Evolutionary conservation across 2,797 vertebrate genomes (phyloP).

Genomic region (Coilia nasus): DNA sequence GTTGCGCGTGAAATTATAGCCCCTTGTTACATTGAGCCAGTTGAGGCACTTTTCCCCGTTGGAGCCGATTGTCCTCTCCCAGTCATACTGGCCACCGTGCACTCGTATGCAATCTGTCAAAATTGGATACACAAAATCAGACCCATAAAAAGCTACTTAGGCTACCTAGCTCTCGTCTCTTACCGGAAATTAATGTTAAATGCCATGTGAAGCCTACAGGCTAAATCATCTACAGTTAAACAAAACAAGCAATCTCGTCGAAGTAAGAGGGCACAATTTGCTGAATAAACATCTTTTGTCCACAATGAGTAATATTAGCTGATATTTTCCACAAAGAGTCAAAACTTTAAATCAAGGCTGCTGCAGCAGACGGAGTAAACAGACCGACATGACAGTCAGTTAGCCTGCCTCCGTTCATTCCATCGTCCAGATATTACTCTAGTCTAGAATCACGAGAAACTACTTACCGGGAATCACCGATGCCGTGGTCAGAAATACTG

Average conservation of each 20-base stretch:
- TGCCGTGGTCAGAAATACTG: neutral
- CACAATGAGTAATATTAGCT: neutral
- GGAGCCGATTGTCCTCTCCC: constrained; percentile 1
- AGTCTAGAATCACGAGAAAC: neutral
- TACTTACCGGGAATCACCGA: constrained; percentile 8
- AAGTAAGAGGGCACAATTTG: neutral
- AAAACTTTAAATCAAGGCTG: neutral
- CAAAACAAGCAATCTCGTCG: neutral
- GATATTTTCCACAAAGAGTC: neutral
- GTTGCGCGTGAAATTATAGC: constrained; percentile 2
- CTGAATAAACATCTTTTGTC: neutral
- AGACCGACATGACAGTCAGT: constrained; percentile 16
- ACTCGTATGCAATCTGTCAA: constrained; percentile 27
- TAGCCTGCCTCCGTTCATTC: neutral
- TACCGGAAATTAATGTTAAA: neutral
- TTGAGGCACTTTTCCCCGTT: constrained; percentile 37
- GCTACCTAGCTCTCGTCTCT: no score
- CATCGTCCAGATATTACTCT: neutral
- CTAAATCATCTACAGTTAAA: neutral
- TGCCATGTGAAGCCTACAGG: neutral
- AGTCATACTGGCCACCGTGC: neutral
- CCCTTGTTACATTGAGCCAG: constrained; percentile 26
- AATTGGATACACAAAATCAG: neutral
- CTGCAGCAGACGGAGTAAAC: constrained; percentile 12
- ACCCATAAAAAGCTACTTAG: neutral